Evolutionary conservation across 2,113 vertebrate species (phyloP), one percentile per base, ranked within the genome.

Genomic region (Carassius carassius): DNA sequence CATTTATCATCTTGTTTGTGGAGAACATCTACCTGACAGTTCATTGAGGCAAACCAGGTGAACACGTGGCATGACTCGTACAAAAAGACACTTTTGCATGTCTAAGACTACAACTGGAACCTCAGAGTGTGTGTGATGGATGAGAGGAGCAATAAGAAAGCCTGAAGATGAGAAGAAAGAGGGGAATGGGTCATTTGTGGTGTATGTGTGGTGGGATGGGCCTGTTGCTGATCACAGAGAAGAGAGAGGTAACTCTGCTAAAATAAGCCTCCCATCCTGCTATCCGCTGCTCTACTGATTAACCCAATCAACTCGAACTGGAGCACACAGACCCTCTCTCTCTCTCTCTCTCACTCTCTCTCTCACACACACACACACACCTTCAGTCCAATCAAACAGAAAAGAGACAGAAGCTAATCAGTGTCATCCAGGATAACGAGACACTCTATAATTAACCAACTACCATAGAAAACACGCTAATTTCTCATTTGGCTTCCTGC

Each of bases 381-480:
- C 47, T 51, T 62, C 35, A 56, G 58, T 32, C 84, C 63, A 89
- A 89, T 88, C 86, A 91, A 78, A 69, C 56, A 81, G n/a, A 62
- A 76, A 25, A 37, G 4, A 13, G 74, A 83, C 75, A 60, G 80
- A 70, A 88, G 85, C 47, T 86, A 90, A 77, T 86, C 81, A 87
- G 85, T 75, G 63, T 87, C 25, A 87, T 90, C 74, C 81, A 81
- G 81, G 73, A 83, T 87, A 88, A 90, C 84, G 84, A 89, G 87
- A 65, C 83, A 74, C 88, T 75, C 63, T 77, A 32, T 87, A 32
- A 92, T 86, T 90, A 87, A 85, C 84, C 86, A 89, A 86, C 82
- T 41, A 35, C 21, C 32, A 83, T 25, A 58, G 77, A 78, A 83
- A 82, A 87, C 81, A 58, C n/a, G 35, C 82, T 49, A 74, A 80